These are phyloP conservation scores for Melanargia galathea DNA, from an alignment of 2,888 invertebrate species.

Conservation along the genomic window DNA sequence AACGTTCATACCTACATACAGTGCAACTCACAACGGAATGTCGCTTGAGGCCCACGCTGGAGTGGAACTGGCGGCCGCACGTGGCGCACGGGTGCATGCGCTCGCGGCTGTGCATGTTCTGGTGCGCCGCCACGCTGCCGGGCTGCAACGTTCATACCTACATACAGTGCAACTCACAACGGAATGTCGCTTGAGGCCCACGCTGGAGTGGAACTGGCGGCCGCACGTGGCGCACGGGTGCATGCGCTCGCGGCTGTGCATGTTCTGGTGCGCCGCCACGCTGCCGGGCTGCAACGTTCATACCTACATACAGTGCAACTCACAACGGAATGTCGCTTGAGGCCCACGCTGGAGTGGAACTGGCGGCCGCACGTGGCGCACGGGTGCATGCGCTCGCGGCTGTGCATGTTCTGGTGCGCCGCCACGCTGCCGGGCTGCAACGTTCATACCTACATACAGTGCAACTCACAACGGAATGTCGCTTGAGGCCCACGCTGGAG, in stretches of 20 bases:
- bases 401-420: conserved; percentile 68
- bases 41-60: conserved; percentile 61
- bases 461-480: conserved; percentile 60
- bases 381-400: conserved; percentile 53
- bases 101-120: conserved; percentile 64
- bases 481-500: conserved; percentile 59
- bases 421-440: conserved; percentile 70
- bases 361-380: conserved; percentile 62
- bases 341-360: conserved; percentile 61
- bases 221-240: conserved; percentile 64
- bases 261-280: conserved; percentile 65
- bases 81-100: conserved; percentile 58
- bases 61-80: conserved; percentile 64
- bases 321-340: conserved; percentile 67
- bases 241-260: conserved; percentile 59
- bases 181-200: conserved; percentile 63
- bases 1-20: neutral
- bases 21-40: conserved; percentile 57
- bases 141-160: conserved; percentile 57
- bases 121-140: conserved; percentile 66
- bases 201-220: conserved; percentile 60
- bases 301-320: conserved; percentile 19
- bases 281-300: conserved; percentile 64
- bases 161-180: conserved; percentile 51
- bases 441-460: too few relatives aligned